A percentile compares a stretch with the other conserved stretches of the same genome.
Evolutionary conservation across 1,140 invertebrate species (phyloP).

Genomic region (Drosophila ironensis): DNA sequence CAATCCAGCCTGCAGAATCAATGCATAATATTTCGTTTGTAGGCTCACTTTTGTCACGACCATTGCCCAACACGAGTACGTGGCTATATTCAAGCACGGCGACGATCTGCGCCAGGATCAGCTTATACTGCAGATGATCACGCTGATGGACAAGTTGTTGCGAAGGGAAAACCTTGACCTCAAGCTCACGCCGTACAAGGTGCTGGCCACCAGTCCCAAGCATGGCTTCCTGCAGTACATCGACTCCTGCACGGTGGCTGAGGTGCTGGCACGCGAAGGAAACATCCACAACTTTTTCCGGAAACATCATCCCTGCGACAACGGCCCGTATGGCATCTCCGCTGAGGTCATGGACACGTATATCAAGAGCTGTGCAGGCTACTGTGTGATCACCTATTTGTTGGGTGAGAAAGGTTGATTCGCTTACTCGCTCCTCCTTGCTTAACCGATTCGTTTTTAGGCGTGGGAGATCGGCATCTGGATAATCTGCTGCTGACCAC

Average conservation of each 20-base stretch:
- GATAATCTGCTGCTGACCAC: conserved; percentile 97
- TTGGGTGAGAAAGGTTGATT: conserved; percentile 83
- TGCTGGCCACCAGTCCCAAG: conserved; percentile 95
- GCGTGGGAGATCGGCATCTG: conserved; percentile 98
- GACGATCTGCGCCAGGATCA: conserved; percentile 99
- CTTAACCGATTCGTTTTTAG: conserved; percentile 79
- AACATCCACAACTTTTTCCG: conserved; percentile 95
- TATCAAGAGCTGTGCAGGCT: conserved; percentile 98
- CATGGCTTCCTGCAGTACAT: conserved; percentile 99
- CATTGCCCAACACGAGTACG: conserved; percentile 90
- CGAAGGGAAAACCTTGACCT: conserved; percentile 96
- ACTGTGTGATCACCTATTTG: conserved; percentile 99
- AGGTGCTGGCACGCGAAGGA: conserved; percentile 93
- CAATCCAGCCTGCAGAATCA: background rate
- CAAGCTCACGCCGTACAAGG: conserved; percentile 96
- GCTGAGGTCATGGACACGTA: conserved; percentile 99
- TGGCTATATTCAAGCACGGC: conserved; percentile 99
- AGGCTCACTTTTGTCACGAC: conserved; percentile 92
- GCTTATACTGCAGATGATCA: conserved; percentile 98
- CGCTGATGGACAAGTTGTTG: conserved; percentile 98
- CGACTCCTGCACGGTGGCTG: conserved; percentile 96
- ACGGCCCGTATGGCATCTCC: conserved; percentile 93
- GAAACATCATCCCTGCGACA: conserved; percentile 94
- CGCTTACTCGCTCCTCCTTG: no score
- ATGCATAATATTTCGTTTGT: background rate